A percentile compares a stretch with the other conserved stretches of the same genome.
phyloP scores from a whole-genome alignment of 2,888 invertebrate species.

The Caradrina clavipalpis region DNA sequence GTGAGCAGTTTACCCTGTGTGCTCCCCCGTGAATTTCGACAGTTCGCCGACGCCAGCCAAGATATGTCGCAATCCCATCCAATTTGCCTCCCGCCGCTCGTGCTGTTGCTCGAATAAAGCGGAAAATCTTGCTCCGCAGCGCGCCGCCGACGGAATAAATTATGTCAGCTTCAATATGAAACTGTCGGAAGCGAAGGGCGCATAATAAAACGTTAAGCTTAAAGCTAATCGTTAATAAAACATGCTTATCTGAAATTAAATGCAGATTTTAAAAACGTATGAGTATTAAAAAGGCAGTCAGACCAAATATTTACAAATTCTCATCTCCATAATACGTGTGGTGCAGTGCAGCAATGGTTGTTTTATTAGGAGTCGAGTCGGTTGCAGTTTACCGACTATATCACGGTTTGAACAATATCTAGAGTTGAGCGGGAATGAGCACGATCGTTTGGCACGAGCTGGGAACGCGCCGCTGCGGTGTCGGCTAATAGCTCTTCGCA shows the following conservation, averaged over 20 bases:
- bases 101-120: slow-evolving; percentile 86
- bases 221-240: slow-evolving; percentile 45
- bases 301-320: slow-evolving; percentile 39
- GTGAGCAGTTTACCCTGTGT: slow-evolving; percentile 83
- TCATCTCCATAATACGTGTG: slow-evolving; percentile 17
- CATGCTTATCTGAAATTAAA: slow-evolving; percentile 55
- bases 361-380: slow-evolving; percentile 71
- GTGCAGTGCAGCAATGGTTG: slow-evolving; percentile 67
- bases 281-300: slow-evolving; percentile 27
- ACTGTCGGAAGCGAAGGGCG: slow-evolving; percentile 68
- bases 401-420: slow-evolving; percentile 79
- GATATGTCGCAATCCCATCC: slow-evolving; percentile 89
- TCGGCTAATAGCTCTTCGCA: slow-evolving; percentile 89
- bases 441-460: slow-evolving; percentile 83
- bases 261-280: slow-evolving; percentile 30
- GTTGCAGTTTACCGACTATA: slow-evolving; percentile 74
- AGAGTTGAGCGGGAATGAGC: slow-evolving; percentile 77
- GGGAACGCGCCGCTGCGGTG: slow-evolving; percentile 81
- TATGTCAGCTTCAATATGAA: slow-evolving; percentile 80
- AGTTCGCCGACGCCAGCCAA: slow-evolving; percentile 82
- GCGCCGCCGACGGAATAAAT: slow-evolving; percentile 81
- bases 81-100: slow-evolving; percentile 87
- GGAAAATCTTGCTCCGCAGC: slow-evolving; percentile 83
- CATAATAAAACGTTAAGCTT: slow-evolving; percentile 62
- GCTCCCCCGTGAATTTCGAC: slow-evolving; percentile 84